Conservation (phyloP, 2,888 invertebrate species). For the Chymomyza procnemis region DNA sequence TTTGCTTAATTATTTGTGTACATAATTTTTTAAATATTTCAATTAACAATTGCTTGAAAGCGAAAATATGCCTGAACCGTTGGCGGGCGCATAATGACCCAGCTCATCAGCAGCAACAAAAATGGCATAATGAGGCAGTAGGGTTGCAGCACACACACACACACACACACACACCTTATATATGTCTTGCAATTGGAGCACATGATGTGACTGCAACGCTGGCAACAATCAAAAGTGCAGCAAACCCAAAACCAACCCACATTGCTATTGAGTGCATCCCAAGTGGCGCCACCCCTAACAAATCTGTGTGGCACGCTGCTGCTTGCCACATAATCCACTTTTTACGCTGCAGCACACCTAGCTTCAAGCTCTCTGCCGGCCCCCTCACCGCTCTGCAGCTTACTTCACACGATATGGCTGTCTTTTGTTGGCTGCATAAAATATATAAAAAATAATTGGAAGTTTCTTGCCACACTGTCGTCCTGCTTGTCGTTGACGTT, state of each 20-base stretch:
- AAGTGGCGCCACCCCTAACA: slow-evolving; percentile 17
- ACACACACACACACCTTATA: neutral
- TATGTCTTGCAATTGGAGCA: slow-evolving; percentile 6
- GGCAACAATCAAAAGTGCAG: slow-evolving; percentile 48
- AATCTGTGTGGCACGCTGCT: neutral
- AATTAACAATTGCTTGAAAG: neutral
- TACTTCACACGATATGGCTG: slow-evolving; percentile 9
- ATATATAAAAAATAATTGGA: slow-evolving; percentile 72
- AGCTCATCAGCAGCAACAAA: neutral
- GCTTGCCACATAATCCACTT: slow-evolving; percentile 64
- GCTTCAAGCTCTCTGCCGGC: neutral
- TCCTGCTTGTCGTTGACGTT: slow-evolving; percentile 48
- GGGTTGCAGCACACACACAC: neutral
- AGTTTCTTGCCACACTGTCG: slow-evolving; percentile 64
- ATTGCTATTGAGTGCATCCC: slow-evolving; percentile 30
- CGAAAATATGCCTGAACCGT: neutral
- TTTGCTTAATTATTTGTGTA: neutral
- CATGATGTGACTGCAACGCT: neutral
- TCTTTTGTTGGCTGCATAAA: slow-evolving; percentile 63
- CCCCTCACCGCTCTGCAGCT: neutral
- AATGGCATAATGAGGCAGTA: neutral
- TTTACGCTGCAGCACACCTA: slow-evolving; percentile 8
- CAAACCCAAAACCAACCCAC: neutral
- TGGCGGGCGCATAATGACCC: neutral
- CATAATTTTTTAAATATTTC: neutral